These are phyloP conservation scores for Huso huso DNA, from an alignment of 2,797 vertebrate genomes.

Conservation along the genomic window DNA sequence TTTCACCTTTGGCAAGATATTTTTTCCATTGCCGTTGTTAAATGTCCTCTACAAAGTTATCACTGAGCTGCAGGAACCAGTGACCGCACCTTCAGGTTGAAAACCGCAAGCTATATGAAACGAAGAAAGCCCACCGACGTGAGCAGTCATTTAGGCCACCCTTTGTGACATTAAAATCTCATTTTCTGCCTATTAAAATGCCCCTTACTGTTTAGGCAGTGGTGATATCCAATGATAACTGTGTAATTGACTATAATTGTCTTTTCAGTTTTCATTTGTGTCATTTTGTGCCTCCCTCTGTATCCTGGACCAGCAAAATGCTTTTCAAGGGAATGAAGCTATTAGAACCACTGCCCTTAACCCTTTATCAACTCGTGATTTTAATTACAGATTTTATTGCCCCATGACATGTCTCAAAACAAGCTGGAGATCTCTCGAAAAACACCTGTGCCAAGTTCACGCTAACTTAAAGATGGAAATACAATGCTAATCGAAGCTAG, in stretches of 20 bases:
- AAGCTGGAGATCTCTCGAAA: conserved; percentile 42
- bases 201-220: conserved; percentile 72
- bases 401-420: conserved; percentile 54
- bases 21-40: conserved; percentile 71
- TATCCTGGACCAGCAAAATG: conserved; percentile 57
- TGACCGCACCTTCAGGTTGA: conserved; percentile 50
- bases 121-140: conserved; percentile 58
- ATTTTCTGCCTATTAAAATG: conserved; percentile 99
- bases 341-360: conserved; percentile 63
- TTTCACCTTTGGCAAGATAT: conserved; percentile 72
- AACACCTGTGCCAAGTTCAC: conserved; percentile 55
- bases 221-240: conserved; percentile 91
- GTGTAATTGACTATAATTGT: conserved; percentile 99
- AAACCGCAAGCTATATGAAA: conserved; percentile 64
- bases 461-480: conserved; percentile 45
- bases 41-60: conserved; percentile 70
- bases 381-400: conserved; percentile 72
- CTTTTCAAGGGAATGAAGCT: conserved; percentile 58
- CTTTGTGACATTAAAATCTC: conserved; percentile 98
- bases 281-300: conserved; percentile 76
- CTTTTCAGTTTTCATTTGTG: conserved; percentile 99
- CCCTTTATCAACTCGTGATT: conserved; percentile 53
- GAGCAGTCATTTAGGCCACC: conserved; percentile 70
- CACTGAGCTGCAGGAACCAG: conserved; percentile 60
- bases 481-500: conserved; percentile 38